Base-by-base conservation (phyloP, 2,797 vertebrate genomes). In the Lepidocolaptes lacrymiger region DNA sequence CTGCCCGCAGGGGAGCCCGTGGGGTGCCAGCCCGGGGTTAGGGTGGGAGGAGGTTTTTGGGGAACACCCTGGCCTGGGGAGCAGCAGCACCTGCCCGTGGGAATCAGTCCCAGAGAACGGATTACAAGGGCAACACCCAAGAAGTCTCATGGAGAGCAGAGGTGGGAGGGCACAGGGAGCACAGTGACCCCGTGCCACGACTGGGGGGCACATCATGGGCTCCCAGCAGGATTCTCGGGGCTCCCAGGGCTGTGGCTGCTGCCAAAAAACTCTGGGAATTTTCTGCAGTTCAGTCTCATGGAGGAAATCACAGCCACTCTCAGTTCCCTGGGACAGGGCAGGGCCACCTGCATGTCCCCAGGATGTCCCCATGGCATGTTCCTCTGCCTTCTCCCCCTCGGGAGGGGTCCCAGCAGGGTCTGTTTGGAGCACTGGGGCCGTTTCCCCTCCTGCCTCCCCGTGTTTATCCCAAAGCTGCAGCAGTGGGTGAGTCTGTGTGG, bases 121-220 rank as follows among this genome's bases (percentile, higher is more conserved):
- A 14, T 64, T 19, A 5, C 7, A 5, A 17, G 32, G 78, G 24
- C 43, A 76, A 5, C 95, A 59, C 68, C 81, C 24, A 16, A 86
- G 43, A 48, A 68, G 12, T 13, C 37, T 44, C 37, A 6, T 2
- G 0, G 2, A 19, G 56, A 56, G 26, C 28, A 26, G 63, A 15
- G 37, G 5, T 2, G 13, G 12, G 54, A 74, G 58, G 3, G 12
- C 19, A 21, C 3, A 28, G 6, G 17, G 24, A 19, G 14, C 5
- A 19, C 0, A 5, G 7, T 2, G 30, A 10, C 59, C 24, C 66
- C 15, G 0, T 7, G 48, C 32, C 46, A 1, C 0, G 1, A 2
- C 16, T 0, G 2, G 24, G 14, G 14, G 9, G 48, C 18, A 0
- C 0, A 3, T 9, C 16, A 14, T 4, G 20, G 1, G 9, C 34